Percentiles rank a stretch among this genome's conserved stretches.
phyloP scores from a whole-genome alignment of 2,113 vertebrate species.

The Agelaius tricolor region DNA sequence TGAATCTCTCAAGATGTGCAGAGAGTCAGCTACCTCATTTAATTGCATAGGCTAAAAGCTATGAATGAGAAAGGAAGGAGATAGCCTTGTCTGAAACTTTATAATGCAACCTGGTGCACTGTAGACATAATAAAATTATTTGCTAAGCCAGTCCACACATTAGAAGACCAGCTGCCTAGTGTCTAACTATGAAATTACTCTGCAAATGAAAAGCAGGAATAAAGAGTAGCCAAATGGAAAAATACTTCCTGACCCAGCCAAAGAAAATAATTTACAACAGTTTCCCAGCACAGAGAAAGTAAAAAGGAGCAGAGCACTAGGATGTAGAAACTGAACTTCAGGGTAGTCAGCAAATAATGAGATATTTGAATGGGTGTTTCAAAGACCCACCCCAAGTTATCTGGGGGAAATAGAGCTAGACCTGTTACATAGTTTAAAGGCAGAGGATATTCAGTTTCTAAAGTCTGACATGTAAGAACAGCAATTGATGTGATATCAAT shows the following conservation, averaged over 20 bases:
- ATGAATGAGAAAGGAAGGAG: conserved; percentile 23
- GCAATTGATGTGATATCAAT: not conserved
- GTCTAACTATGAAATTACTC: conserved; percentile 54
- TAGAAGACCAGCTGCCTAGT: conserved; percentile 63
- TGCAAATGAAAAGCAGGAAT: conserved; percentile 66
- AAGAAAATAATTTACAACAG: conserved; percentile 38
- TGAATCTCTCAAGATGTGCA: not conserved
- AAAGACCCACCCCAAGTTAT: not conserved
- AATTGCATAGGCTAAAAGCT: conserved; percentile 30
- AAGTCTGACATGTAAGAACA: not conserved
- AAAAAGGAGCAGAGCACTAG: not conserved
- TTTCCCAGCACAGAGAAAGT: conserved; percentile 1
- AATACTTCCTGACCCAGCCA: conserved; percentile 55
- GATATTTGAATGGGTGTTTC: not conserved
- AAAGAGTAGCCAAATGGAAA: conserved; percentile 63
- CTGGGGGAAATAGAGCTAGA: not conserved
- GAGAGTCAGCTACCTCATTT: conserved; percentile 1
- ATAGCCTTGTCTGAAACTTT: conserved; percentile 54
- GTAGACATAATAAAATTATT: conserved; percentile 66
- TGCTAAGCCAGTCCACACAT: conserved; percentile 59
- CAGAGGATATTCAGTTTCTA: not conserved
- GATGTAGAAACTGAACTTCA: not conserved
- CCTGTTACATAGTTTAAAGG: not conserved
- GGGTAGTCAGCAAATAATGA: not conserved
- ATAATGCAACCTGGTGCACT: conserved; percentile 56